Evolutionary conservation across 2,888 invertebrate genomes (phyloP), one percentile per base, ranked within the genome.

Genomic region (Ichneumon xanthorius): DNA sequence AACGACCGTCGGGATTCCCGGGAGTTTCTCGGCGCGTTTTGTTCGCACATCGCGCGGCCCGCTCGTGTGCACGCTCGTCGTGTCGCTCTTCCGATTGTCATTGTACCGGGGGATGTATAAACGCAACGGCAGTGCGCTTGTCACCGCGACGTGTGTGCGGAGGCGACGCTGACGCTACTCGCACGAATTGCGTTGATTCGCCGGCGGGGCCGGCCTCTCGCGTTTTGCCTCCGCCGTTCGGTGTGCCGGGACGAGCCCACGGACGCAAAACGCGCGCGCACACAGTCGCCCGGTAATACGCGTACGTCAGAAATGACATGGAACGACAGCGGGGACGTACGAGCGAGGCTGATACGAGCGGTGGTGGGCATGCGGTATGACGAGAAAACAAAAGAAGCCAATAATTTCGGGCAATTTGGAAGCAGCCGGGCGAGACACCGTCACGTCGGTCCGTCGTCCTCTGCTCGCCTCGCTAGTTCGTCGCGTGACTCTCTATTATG

Each of bases 351-450:
- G 67, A 67, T 77, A 77, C 78, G 68, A 33, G 37, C 72, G 76
- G 70, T 40, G 79, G 75, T 72, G 82, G 72, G 82, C 85, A 82
- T 82, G 68, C 67, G 84, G 91, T 93, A 92, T 92, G 93, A 94
- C 93, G 92, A 89, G 91, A 92, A 93, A 93, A 94, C 93, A 94
- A 93, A 93, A 93, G 93, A 93, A 92, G 91, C 93, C 93, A 93
- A 93, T 93, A 94, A 94, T 94, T 93, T 93, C 90, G 91, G 90
- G 92, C 92, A 93, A 94, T 94, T 93, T 94, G 92, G 89, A 90
- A 84, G 93, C 93, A 94, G 93, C 92, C 90, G 92, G 91, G 92
- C 93, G 93, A 92, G 89, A 93, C 93, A 87, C 91, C 86, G 85
- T 84, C 86, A 81, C 85, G 85, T 85, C 80, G 77, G 37, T 75